phyloP scores from a whole-genome alignment of 2,797 vertebrate genomes.

The Trachops cirrhosus region DNA sequence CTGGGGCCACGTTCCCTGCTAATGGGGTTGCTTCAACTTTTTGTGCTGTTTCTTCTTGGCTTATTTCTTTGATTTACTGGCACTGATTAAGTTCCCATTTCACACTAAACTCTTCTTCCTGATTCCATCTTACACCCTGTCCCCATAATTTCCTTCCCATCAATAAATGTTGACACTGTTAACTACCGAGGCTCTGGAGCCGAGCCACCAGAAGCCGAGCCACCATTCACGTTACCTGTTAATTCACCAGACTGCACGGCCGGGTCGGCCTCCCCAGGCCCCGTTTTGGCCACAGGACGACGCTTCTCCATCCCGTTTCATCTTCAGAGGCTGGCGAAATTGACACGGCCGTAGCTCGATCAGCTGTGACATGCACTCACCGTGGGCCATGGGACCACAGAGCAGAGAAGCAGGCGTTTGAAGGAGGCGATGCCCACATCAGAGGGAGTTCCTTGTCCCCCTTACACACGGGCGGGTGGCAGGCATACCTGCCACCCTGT shows the following conservation, averaged over 20 bases:
- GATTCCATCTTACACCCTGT: constrained; percentile 38
- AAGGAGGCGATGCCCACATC: fast-evolving
- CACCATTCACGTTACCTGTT: not conserved
- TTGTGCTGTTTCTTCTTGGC: constrained; percentile 32
- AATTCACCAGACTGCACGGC: not conserved
- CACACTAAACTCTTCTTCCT: constrained; percentile 40
- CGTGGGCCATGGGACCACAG: fast-evolving
- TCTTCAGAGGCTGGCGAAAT: not conserved
- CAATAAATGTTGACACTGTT: constrained; percentile 48
- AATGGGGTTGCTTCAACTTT: constrained; percentile 34
- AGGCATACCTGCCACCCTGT: fast-evolving
- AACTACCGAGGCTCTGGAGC: not conserved
- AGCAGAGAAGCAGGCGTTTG: not conserved
- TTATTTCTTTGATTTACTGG: constrained; percentile 60
- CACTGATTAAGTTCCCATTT: not conserved
- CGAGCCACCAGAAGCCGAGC: not conserved
- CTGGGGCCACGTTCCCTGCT: constrained; percentile 36
- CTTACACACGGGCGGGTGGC: not conserved
- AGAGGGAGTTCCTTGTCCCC: not conserved
- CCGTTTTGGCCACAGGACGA: not conserved
- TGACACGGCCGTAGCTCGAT: fast-evolving
- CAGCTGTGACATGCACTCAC: fast-evolving
- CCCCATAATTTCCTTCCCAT: constrained; percentile 50
- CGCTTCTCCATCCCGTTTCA: not conserved
- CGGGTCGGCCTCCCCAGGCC: not conserved